Conservation (phyloP, 2,888 invertebrate species). For the Branchellion lobata region DNA sequence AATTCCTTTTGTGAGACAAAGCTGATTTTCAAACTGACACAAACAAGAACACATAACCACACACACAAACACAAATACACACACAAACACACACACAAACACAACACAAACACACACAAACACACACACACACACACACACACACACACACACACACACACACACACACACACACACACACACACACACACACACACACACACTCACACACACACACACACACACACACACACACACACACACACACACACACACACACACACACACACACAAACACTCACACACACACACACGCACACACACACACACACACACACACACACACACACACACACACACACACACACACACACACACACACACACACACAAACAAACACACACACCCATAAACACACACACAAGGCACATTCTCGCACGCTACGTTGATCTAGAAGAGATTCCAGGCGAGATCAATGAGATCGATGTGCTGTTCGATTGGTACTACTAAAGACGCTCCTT, state of each 20-base stretch:
- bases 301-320: constrained; percentile 29
- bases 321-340: constrained; percentile 34
- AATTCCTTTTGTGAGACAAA: no score
- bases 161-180: neutral
- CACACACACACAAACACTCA: neutral
- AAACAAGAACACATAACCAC: no score
- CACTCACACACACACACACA: constrained; percentile 25
- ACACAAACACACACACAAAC: no score
- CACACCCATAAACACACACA: constrained; percentile 33
- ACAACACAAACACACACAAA: no score
- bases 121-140: no score
- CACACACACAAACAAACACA: constrained; percentile 30
- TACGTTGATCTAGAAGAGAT: no score
- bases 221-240: constrained; percentile 28
- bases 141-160: no score
- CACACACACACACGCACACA: constrained; percentile 22
- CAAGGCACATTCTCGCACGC: neutral
- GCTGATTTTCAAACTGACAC: no score
- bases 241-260: constrained; percentile 27
- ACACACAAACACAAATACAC: no score
- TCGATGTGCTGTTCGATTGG: no score
- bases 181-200: constrained; percentile 20
- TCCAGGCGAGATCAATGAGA: no score
- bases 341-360: constrained; percentile 33
- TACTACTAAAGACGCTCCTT: no score